Conservation (phyloP, 1,140 invertebrate species). For the Halictus rubicundus region DNA sequence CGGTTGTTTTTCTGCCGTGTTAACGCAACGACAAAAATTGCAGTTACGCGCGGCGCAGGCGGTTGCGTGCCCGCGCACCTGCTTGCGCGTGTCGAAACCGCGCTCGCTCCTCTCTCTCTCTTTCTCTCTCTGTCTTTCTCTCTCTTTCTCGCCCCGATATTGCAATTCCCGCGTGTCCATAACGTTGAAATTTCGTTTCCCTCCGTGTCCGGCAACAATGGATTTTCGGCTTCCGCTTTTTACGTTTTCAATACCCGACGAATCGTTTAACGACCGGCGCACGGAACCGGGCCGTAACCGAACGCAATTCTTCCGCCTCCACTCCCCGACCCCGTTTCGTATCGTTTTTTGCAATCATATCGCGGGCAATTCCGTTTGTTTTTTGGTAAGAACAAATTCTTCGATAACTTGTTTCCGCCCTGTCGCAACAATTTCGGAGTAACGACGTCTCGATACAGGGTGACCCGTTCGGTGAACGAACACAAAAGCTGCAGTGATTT, state of each 20-base stretch:
- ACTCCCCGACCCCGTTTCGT: not conserved
- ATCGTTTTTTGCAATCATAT: not conserved
- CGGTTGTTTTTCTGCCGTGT: conserved; percentile 43
- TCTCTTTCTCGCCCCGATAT: conserved; percentile 14
- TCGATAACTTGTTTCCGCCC: not conserved
- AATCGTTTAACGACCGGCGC: conserved; percentile 38
- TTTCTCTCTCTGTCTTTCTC: too few relatives aligned
- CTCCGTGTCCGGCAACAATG: conserved; percentile 34
- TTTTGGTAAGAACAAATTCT: not conserved
- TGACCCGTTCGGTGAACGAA: too few relatives aligned
- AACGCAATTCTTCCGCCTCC: not conserved
- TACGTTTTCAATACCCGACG: conserved; percentile 28
- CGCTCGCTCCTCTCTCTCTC: not conserved
- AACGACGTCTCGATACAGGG: too few relatives aligned
- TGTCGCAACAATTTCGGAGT: too few relatives aligned
- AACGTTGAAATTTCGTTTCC: conserved; percentile 55
- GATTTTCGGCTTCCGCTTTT: conserved; percentile 44
- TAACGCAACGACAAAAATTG: conserved; percentile 48
- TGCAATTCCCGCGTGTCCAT: conserved; percentile 37
- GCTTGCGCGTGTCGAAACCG: conserved; percentile 29
- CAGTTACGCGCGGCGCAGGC: not conserved
- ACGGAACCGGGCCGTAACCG: not conserved
- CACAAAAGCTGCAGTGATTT: too few relatives aligned
- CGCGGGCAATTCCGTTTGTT: not conserved
- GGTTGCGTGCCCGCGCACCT: conserved; percentile 14